A percentile compares a stretch with the other conserved stretches of the same genome.
phyloP scores from a whole-genome alignment of 2,888 invertebrate species.

The Neria commutata region DNA sequence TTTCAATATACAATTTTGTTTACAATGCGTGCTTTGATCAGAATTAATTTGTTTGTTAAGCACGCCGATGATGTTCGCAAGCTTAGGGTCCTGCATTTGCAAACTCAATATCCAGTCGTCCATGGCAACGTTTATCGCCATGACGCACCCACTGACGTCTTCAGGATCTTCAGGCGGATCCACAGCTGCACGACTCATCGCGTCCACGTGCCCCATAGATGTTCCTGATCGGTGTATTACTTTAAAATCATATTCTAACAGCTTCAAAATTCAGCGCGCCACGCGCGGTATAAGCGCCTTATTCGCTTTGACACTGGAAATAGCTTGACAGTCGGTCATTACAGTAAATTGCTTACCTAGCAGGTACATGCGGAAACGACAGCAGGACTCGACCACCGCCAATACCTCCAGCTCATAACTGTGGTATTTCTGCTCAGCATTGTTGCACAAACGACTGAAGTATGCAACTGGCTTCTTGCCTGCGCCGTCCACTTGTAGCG shows the following conservation, averaged over 20 bases:
- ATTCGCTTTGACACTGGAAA: neutral
- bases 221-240: neutral
- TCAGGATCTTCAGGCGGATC: neutral
- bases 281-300: neutral
- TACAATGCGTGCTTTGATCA: too few species aligned
- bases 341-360: conserved; percentile 7
- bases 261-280: neutral
- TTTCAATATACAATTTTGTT: too few species aligned
- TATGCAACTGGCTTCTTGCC: neutral
- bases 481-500: conserved; percentile 3
- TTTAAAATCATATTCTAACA: neutral
- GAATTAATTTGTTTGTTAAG: neutral
- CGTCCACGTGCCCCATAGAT: neutral
- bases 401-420: conserved; percentile 9
- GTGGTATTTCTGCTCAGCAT: conserved; percentile 1
- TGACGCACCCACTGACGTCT: neutral
- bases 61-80: neutral
- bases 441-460: conserved; percentile 8
- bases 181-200: neutral
- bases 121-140: neutral
- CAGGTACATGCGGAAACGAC: conserved; percentile 10
- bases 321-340: conserved; percentile 6
- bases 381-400: neutral
- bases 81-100: neutral
- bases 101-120: conserved; percentile 2